phyloP scores from a whole-genome alignment of 2,797 vertebrate species.

The Parauchenoglanis ngamensis region DNA sequence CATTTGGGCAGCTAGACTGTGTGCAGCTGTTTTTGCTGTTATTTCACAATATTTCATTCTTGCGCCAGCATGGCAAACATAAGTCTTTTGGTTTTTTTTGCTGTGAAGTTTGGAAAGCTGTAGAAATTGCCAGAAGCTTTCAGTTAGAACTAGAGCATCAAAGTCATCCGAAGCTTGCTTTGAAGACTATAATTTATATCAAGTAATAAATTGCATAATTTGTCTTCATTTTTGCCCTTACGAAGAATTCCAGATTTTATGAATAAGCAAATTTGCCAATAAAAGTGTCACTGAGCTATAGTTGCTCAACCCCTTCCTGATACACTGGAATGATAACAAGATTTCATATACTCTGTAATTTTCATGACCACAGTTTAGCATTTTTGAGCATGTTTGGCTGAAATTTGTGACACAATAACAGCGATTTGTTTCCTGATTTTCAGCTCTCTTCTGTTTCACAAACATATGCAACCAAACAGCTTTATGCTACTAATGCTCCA shows the following conservation, averaged over 20 bases:
- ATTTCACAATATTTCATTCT: slow-evolving; percentile 37
- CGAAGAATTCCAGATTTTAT: not conserved
- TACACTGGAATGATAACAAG: not conserved
- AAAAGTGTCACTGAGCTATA: not conserved
- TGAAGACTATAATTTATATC: not conserved
- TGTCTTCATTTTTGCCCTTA: not conserved
- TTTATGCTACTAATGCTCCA: not conserved
- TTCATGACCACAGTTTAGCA: not conserved
- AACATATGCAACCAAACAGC: not conserved
- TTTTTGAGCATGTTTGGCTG: not conserved
- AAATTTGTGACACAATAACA: not conserved
- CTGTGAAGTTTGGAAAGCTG: slow-evolving; percentile 39
- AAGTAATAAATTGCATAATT: not conserved
- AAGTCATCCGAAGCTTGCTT: not conserved
- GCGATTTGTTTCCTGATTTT: too few species aligned
- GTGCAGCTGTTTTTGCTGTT: slow-evolving; percentile 7
- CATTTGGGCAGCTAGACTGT: slow-evolving; percentile 29
- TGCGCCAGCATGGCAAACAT: slow-evolving; percentile 9
- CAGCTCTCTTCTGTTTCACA: not conserved
- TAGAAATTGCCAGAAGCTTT: not conserved
- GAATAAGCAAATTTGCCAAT: slow-evolving; percentile 1
- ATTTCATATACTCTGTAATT: not conserved
- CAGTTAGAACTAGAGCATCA: not conserved
- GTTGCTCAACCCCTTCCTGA: not conserved
- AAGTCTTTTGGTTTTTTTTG: not conserved